Evolutionary conservation across 2,888 invertebrate genomes (phyloP).

Genomic region (Orchestes rusci): DNA sequence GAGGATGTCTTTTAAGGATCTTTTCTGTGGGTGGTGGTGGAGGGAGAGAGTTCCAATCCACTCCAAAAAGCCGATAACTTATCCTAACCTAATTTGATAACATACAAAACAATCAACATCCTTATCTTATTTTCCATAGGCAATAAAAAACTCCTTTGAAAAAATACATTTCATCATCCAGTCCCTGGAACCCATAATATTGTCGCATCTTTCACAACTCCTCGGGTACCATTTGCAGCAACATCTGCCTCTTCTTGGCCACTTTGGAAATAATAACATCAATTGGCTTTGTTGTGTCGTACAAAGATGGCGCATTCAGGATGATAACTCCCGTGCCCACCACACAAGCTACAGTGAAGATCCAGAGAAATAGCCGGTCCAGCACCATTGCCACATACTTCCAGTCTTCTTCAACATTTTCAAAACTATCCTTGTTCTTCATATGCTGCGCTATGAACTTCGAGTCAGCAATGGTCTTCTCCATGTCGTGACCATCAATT

Average conservation of each 20-base stretch:
- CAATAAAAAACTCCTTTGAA: no score
- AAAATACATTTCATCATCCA: no score
- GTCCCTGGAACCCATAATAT: constrained; percentile 1
- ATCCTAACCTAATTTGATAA: constrained; percentile 2
- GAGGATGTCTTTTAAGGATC: no score
- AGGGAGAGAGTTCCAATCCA: no score
- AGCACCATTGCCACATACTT: constrained; percentile 96
- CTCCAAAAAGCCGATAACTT: no score
- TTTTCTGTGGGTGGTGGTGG: no score
- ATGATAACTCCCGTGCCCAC: constrained; percentile 84
- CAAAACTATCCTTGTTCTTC: constrained; percentile 90
- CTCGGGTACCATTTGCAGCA: constrained; percentile 78
- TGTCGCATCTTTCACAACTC: constrained; percentile 36
- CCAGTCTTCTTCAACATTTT: constrained; percentile 96
- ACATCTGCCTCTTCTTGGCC: constrained; percentile 81
- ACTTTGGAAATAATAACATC: constrained; percentile 87
- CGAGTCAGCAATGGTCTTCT: constrained; percentile 87
- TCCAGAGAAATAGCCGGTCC: constrained; percentile 92
- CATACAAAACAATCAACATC: constrained; percentile 9
- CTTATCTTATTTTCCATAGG: neutral
- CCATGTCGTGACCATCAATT: constrained; percentile 75
- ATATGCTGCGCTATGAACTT: constrained; percentile 93
- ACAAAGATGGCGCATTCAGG: constrained; percentile 84
- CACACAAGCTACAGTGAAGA: constrained; percentile 90
- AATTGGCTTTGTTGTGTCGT: constrained; percentile 83